phyloP scores from a whole-genome alignment of 1,140 invertebrate genomes.

The Drosophila sucinea region DNA sequence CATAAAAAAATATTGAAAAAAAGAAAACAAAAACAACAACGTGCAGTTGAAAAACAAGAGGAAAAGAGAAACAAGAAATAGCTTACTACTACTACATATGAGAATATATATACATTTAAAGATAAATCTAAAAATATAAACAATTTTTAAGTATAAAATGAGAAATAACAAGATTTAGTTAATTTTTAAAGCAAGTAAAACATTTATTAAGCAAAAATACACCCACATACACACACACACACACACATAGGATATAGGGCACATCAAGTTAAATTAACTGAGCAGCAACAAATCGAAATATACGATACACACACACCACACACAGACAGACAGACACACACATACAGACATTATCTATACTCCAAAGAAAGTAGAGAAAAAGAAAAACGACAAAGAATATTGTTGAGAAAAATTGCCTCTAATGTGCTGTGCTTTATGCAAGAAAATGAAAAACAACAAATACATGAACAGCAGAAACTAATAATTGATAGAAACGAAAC shows the following conservation, averaged over 20 bases:
- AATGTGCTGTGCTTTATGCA: slow-evolving; percentile 65
- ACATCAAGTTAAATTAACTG: slow-evolving; percentile 58
- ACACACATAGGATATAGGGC: slow-evolving; percentile 54
- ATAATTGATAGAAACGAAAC: slow-evolving; percentile 34
- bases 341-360: slow-evolving; percentile 73
- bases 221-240: slow-evolving; percentile 40
- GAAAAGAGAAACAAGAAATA: slow-evolving; percentile 42
- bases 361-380: slow-evolving; percentile 71
- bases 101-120: slow-evolving; percentile 68
- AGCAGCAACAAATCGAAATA: slow-evolving; percentile 72
- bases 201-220: slow-evolving; percentile 49
- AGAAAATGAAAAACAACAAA: slow-evolving; percentile 38
- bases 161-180: slow-evolving; percentile 51
- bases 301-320: slow-evolving; percentile 28
- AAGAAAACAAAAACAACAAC: slow-evolving; percentile 29
- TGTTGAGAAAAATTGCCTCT: slow-evolving; percentile 69
- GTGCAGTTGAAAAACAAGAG: slow-evolving; percentile 29
- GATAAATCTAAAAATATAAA: slow-evolving; percentile 51
- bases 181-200: slow-evolving; percentile 72
- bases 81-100: slow-evolving; percentile 68
- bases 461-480: slow-evolving; percentile 33
- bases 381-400: slow-evolving; percentile 64
- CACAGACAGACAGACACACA: slow-evolving; percentile 40
- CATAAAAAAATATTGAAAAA: slow-evolving; percentile 35
- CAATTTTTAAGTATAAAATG: slow-evolving; percentile 57